These are phyloP conservation scores for Euplexia lucipara DNA, from an alignment of 2,888 invertebrate species.

Conservation along the genomic window DNA sequence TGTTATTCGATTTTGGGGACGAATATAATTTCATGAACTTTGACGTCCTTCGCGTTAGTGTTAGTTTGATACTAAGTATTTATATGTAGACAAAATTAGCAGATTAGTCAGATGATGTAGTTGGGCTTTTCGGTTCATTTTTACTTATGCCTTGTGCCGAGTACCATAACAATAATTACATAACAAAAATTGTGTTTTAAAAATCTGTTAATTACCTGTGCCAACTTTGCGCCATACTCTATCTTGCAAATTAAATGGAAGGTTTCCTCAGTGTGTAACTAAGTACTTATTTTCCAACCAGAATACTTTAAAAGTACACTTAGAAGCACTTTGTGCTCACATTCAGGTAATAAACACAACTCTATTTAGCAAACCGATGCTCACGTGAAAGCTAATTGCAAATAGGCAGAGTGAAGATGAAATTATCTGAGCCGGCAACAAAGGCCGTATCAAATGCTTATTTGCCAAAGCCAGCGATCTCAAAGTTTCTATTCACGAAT, in stretches of 20 bases:
- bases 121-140: too few relatives aligned
- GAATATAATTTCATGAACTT: too few relatives aligned
- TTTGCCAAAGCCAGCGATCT: slow-evolving; percentile 30
- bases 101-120: background rate
- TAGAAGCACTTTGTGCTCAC: slow-evolving; percentile 14
- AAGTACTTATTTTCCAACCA: background rate
- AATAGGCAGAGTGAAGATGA: slow-evolving; percentile 30
- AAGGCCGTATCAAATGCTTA: slow-evolving; percentile 28
- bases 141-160: too few relatives aligned
- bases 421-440: slow-evolving; percentile 42
- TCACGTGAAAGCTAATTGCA: slow-evolving; percentile 48
- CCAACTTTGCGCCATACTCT: background rate
- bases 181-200: background rate
- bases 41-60: too few relatives aligned
- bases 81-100: background rate
- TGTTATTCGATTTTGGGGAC: background rate
- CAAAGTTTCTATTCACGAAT: slow-evolving; percentile 52
- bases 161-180: too few relatives aligned
- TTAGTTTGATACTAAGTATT: too few relatives aligned
- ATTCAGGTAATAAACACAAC: slow-evolving; percentile 28
- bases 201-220: background rate
- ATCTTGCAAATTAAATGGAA: slow-evolving; percentile 9
- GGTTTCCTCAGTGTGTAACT: background rate
- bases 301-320: background rate
- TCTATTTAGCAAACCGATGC: slow-evolving; percentile 35